Percentiles rank a stretch among this genome's conserved stretches.
phyloP scores from a whole-genome alignment of 2,888 invertebrate species.

The Polietes domitor region DNA sequence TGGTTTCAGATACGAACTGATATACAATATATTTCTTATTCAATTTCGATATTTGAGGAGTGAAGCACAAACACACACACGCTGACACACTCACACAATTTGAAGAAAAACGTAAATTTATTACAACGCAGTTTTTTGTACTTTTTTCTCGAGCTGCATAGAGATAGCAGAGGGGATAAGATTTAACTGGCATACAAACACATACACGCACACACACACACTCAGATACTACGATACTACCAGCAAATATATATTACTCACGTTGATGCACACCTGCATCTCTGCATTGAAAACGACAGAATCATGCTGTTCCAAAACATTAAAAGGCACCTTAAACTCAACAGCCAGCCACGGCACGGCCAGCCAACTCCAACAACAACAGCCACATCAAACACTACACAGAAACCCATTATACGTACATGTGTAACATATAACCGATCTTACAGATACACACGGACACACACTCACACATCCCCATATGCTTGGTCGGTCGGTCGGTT shows the following conservation, averaged over 20 bases:
- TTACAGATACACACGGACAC: neutral
- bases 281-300: constrained; percentile 59
- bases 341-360: constrained; percentile 17
- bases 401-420: constrained; percentile 35
- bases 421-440: constrained; percentile 36
- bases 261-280: constrained; percentile 67
- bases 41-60: constrained; percentile 47
- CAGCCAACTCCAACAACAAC: constrained; percentile 54
- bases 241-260: constrained; percentile 56
- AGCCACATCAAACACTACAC: constrained; percentile 9
- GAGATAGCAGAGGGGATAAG: constrained; percentile 63
- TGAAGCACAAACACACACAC: constrained; percentile 37
- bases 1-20: constrained; percentile 50
- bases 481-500: neutral
- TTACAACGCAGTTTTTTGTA: constrained; percentile 63
- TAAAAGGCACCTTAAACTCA: constrained; percentile 67
- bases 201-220: constrained; percentile 39
- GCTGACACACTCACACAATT: constrained; percentile 45
- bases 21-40: constrained; percentile 40
- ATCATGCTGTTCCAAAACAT: constrained; percentile 65
- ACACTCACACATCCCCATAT: constrained; percentile 17
- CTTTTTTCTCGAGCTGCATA: constrained; percentile 40
- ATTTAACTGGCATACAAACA: constrained; percentile 47
- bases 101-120: constrained; percentile 62
- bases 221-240: constrained; percentile 21